phyloP scores from a whole-genome alignment of 2,797 vertebrate genomes.

The Dendrocincla fuliginosa region DNA sequence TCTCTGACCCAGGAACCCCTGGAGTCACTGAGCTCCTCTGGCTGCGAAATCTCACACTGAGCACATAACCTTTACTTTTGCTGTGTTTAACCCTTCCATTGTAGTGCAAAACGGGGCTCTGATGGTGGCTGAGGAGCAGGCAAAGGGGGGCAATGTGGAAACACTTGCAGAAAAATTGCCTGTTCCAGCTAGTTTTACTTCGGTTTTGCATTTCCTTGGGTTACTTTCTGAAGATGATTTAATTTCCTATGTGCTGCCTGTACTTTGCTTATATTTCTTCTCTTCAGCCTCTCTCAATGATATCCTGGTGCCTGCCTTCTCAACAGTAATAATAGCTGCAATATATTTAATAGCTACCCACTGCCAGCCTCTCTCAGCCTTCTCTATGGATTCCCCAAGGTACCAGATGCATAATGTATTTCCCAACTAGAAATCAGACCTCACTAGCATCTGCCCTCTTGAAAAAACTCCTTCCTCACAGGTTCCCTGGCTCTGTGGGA shows the following conservation, averaged over 20 bases:
- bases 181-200: background rate
- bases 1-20: background rate
- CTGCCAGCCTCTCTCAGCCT: conserved; percentile 52
- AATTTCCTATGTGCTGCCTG: background rate
- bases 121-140: background rate
- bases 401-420: conserved; percentile 61
- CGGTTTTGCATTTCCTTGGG: background rate
- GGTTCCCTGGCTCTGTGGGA: conserved; percentile 6
- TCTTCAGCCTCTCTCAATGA: background rate
- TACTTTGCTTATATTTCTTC: conserved; percentile 14
- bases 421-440: conserved; percentile 50
- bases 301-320: conserved; percentile 46
- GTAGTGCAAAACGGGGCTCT: background rate
- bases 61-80: background rate
- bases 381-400: conserved; percentile 54
- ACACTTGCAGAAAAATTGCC: background rate
- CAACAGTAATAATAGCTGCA: conserved; percentile 59
- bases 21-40: background rate
- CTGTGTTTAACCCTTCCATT: background rate
- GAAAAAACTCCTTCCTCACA: conserved; percentile 22
- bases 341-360: conserved; percentile 67
- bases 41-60: background rate
- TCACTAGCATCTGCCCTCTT: background rate
- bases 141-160: background rate
- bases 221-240: background rate